phyloP scores from a whole-genome alignment of 2,888 invertebrate genomes.

The Lycocerus yunnanus region DNA sequence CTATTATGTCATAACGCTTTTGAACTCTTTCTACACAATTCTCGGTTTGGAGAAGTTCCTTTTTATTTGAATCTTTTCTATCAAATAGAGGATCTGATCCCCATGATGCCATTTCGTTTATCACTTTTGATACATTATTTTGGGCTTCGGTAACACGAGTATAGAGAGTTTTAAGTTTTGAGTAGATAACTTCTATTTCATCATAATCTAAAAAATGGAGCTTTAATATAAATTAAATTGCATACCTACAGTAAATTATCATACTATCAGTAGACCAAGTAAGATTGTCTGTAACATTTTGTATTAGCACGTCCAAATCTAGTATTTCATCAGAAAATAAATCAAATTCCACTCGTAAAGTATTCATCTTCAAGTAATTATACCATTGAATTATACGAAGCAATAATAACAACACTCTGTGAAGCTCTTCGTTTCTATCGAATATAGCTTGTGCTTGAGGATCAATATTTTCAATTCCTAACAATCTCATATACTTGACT shows the following conservation, averaged over 20 bases:
- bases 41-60: constrained; percentile 60
- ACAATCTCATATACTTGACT: constrained; percentile 72
- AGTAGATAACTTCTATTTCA: constrained; percentile 61
- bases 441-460: constrained; percentile 68
- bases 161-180: not conserved
- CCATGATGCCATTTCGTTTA: constrained; percentile 69
- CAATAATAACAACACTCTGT: constrained; percentile 52
- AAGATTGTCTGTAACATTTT: constrained; percentile 69
- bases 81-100: constrained; percentile 74
- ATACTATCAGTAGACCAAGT: constrained; percentile 84
- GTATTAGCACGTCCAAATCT: constrained; percentile 72
- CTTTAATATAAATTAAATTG: constrained; percentile 38
- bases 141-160: constrained; percentile 68
- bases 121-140: constrained; percentile 64
- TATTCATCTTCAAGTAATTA: constrained; percentile 76
- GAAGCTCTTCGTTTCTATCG: constrained; percentile 70
- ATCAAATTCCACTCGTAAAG: constrained; percentile 76
- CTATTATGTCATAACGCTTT: constrained; percentile 59
- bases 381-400: constrained; percentile 77
- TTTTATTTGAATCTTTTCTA: constrained; percentile 69
- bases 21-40: constrained; percentile 62
- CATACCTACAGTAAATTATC: constrained; percentile 39
- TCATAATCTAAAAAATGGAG: constrained; percentile 60
- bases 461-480: constrained; percentile 61
- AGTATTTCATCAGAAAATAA: constrained; percentile 77